Percentiles rank a stretch among this genome's conserved stretches.
Evolutionary conservation across 2,797 vertebrate genomes (phyloP).

Genomic region (Netta rufina): DNA sequence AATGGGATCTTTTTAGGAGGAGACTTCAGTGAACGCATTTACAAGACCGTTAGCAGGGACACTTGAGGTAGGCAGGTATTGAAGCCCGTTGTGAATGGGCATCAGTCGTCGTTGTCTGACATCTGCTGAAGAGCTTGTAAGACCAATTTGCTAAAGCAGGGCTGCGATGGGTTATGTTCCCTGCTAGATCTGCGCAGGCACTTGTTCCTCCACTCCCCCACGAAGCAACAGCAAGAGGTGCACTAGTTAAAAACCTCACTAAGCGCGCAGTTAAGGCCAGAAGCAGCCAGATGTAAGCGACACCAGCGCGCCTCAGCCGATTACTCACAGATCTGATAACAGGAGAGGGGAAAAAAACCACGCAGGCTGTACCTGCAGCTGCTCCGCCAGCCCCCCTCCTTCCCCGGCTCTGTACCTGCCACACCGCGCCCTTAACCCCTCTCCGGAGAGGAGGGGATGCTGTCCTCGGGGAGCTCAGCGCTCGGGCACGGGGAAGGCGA

Average conservation of each 20-base stretch:
- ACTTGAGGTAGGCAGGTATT: fast-evolving
- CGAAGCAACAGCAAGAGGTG: background rate
- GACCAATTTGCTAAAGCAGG: background rate
- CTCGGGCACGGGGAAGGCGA: too few relatives aligned
- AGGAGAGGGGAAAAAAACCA: fast-evolving
- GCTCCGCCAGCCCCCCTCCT: background rate
- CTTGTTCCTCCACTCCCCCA: background rate
- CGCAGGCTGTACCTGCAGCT: fast-evolving
- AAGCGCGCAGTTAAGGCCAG: background rate
- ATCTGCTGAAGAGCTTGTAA: background rate
- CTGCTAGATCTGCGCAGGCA: background rate
- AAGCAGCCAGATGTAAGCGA: background rate
- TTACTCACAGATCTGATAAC: background rate
- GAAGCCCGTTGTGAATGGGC: background rate
- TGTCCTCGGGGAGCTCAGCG: background rate
- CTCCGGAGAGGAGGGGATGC: background rate
- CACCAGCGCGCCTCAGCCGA: background rate
- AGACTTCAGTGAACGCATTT: background rate
- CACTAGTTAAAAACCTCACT: background rate
- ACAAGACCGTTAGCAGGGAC: background rate
- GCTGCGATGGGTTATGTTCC: fast-evolving
- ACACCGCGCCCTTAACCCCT: background rate
- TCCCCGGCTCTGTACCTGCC: background rate
- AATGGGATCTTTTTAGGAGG: background rate
- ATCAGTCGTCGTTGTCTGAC: background rate